These are phyloP conservation scores for Hermetia illucens DNA, from an alignment of 1,140 invertebrate species.

Conservation along the genomic window DNA sequence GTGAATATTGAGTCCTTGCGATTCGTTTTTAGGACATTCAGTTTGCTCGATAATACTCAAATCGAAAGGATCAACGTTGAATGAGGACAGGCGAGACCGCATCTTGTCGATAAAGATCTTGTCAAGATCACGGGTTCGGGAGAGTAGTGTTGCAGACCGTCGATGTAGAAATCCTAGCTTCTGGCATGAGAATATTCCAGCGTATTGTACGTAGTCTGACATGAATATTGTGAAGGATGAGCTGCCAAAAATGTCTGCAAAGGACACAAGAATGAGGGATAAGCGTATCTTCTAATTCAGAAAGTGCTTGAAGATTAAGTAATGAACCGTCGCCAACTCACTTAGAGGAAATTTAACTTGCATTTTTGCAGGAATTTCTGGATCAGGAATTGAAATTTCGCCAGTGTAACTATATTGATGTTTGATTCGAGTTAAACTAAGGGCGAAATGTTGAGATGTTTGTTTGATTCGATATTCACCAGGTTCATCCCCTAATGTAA, in stretches of 20 bases:
- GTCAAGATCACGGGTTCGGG: slow-evolving; percentile 50
- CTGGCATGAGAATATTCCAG: slow-evolving; percentile 67
- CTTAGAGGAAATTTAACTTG: slow-evolving; percentile 64
- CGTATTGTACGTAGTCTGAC: slow-evolving; percentile 62
- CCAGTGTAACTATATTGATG: slow-evolving; percentile 63
- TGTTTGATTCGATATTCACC: slow-evolving; percentile 54
- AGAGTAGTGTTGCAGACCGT: slow-evolving; percentile 63
- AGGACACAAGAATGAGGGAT: too few species aligned
- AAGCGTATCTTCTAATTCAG: neutral
- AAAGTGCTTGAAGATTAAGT: neutral
- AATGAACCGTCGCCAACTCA: slow-evolving; percentile 33
- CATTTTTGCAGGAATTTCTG: slow-evolving; percentile 52
- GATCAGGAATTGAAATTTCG: slow-evolving; percentile 45
- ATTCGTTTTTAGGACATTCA: slow-evolving; percentile 39
- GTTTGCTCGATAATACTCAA: slow-evolving; percentile 57
- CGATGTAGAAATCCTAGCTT: slow-evolving; percentile 51
- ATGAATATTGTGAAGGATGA: slow-evolving; percentile 57
- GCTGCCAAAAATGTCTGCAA: slow-evolving; percentile 53
- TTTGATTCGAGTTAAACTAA: slow-evolving; percentile 50
- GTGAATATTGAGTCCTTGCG: slow-evolving; percentile 49
- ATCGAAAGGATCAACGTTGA: slow-evolving; percentile 56
- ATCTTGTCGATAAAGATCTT: slow-evolving; percentile 52
- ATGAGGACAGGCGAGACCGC: slow-evolving; percentile 40
- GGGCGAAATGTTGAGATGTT: slow-evolving; percentile 53
- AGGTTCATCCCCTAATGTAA: slow-evolving; percentile 50